These are phyloP conservation scores for Hypselothyrea guttata DNA, from an alignment of 2,888 invertebrate genomes.

Conservation along the genomic window DNA sequence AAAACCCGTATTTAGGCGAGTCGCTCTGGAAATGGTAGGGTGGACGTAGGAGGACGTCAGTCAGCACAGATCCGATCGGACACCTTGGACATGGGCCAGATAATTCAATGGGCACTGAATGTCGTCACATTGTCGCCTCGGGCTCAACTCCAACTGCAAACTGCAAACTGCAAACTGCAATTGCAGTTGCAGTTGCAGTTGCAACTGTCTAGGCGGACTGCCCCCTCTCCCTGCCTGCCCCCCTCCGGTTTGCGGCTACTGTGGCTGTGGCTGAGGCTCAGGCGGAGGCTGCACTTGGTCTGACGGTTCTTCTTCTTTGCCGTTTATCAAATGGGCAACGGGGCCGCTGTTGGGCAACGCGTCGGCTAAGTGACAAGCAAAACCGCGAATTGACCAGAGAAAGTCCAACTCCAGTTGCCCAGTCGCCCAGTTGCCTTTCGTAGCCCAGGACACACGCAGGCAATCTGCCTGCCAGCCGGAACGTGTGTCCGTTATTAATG, in stretches of 20 bases:
- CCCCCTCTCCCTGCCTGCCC: not conserved
- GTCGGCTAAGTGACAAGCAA: slow-evolving; percentile 80
- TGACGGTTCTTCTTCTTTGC: slow-evolving; percentile 61
- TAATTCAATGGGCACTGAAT: slow-evolving; percentile 59
- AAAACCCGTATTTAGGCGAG: no score
- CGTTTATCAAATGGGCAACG: slow-evolving; percentile 78
- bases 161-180: not conserved
- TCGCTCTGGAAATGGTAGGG: no score
- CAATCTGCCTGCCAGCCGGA: slow-evolving; percentile 1
- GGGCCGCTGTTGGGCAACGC: slow-evolving; percentile 60
- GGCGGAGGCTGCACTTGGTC: slow-evolving; percentile 37
- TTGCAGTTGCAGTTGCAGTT: not conserved
- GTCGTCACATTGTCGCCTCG: slow-evolving; percentile 74
- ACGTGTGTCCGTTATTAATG: slow-evolving; percentile 48
- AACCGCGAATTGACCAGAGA: slow-evolving; percentile 81
- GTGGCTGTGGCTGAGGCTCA: slow-evolving; percentile 2
- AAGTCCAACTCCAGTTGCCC: slow-evolving; percentile 62
- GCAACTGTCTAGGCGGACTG: not conserved
- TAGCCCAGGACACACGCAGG: slow-evolving; percentile 7
- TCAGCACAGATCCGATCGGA: slow-evolving; percentile 24
- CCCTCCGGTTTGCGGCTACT: not conserved
- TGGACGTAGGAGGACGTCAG: slow-evolving; percentile 4
- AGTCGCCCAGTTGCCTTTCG: slow-evolving; percentile 60
- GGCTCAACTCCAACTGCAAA: slow-evolving; percentile 16
- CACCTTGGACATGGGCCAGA: slow-evolving; percentile 30